A percentile compares a stretch with the other conserved stretches of the same genome.
Conservation (phyloP, 2,888 invertebrate genomes). For the Drosophila fungiperda region DNA sequence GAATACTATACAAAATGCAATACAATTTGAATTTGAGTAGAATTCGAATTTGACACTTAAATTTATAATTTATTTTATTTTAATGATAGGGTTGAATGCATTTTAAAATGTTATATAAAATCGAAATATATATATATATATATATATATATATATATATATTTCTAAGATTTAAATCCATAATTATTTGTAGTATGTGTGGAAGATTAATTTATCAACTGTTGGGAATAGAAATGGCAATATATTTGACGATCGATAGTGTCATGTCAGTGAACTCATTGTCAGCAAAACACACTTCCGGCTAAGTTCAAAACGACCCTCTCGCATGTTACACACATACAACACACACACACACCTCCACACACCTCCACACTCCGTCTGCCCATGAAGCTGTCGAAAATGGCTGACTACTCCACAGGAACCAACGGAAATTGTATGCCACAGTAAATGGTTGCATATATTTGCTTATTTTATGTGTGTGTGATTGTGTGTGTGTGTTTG, state of each 20-base stretch:
- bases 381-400: constrained; percentile 4
- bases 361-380: background rate
- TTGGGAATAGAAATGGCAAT: background rate
- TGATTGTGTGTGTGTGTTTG: constrained; percentile 6
- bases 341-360: background rate
- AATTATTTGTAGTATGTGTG: background rate
- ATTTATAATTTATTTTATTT: background rate
- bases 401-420: constrained; percentile 38
- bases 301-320: constrained; percentile 22
- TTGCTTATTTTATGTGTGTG: constrained; percentile 1
- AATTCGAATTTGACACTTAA: background rate
- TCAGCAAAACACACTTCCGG: constrained; percentile 44
- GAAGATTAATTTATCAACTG: background rate
- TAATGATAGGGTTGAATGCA: background rate
- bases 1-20: background rate
- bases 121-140: too few relatives aligned
- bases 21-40: background rate
- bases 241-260: constrained; percentile 34
- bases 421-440: constrained; percentile 46
- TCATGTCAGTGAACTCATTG: constrained; percentile 53
- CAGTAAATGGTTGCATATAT: constrained; percentile 20
- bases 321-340: background rate
- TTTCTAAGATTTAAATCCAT: background rate
- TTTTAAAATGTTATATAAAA: background rate
- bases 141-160: background rate